Percentiles rank a stretch among this genome's conserved stretches.
phyloP scores from a whole-genome alignment of 1,140 invertebrate genomes.

The Papilio helenus region DNA sequence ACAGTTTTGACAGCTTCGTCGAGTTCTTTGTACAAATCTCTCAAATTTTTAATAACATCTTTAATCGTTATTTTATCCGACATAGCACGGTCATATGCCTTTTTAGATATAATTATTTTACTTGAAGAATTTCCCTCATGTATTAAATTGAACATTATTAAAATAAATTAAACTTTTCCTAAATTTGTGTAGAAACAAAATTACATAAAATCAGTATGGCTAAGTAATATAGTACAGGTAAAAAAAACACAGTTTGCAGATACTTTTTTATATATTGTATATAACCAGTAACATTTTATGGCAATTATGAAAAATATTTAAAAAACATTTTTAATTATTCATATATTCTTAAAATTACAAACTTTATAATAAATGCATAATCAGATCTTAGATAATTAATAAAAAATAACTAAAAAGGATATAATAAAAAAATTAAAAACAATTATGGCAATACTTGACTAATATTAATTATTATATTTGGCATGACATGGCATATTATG shows the following conservation, averaged over 20 bases:
- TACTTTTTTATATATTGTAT: background rate
- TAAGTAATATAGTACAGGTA: background rate
- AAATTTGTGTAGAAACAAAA: background rate
- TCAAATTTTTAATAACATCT: slow-evolving; percentile 8
- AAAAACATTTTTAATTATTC: background rate
- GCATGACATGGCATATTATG: background rate
- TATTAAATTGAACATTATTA: slow-evolving; percentile 22
- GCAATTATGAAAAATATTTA: background rate
- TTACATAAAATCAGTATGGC: background rate
- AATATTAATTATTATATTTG: background rate
- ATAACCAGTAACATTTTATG: slow-evolving; percentile 1
- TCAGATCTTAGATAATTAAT: slow-evolving; percentile 6
- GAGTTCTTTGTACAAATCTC: background rate
- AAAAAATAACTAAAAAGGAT: background rate
- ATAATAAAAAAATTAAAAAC: background rate
- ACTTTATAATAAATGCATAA: slow-evolving; percentile 17
- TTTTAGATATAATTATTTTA: slow-evolving; percentile 27
- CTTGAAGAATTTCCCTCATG: background rate
- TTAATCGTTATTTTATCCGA: background rate
- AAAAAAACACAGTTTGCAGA: background rate
- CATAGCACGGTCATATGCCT: background rate
- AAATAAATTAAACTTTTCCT: background rate
- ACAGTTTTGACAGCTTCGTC: background rate
- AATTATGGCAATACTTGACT: background rate
- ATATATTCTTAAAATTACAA: background rate